These are phyloP conservation scores for Lerista edwardsae DNA, from an alignment of 2,797 vertebrate genomes.

Conservation along the genomic window DNA sequence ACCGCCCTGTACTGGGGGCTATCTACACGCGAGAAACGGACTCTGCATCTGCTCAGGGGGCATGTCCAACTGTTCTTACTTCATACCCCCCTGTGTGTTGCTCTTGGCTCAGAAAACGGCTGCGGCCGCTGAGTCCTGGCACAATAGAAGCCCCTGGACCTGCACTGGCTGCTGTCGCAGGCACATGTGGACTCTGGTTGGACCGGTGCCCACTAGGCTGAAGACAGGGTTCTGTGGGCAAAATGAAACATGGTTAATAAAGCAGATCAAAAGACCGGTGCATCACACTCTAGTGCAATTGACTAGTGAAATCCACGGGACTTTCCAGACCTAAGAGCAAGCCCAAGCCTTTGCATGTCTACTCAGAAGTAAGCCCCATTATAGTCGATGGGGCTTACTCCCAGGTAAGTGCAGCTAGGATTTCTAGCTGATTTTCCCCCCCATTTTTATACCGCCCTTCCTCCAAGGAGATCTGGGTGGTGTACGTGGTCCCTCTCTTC, in stretches of 20 bases:
- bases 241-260: background rate
- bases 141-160: background rate
- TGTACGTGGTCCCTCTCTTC: too few species aligned
- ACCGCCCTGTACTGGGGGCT: too few species aligned
- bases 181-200: background rate
- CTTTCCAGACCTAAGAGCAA: background rate
- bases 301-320: background rate
- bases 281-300: background rate
- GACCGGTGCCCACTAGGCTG: background rate
- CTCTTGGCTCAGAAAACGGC: background rate
- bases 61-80: background rate
- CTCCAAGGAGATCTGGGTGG: too few species aligned
- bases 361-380: too few species aligned
- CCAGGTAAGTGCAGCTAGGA: too few species aligned
- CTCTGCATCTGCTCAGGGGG: background rate
- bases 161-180: background rate
- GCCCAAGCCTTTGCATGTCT: too few species aligned
- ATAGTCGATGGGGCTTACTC: too few species aligned
- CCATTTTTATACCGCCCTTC: too few species aligned
- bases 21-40: background rate
- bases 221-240: background rate
- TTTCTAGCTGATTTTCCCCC: too few species aligned
- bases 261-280: background rate
- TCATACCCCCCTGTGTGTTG: background rate
- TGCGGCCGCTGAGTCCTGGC: background rate